These are phyloP conservation scores for Microctonus hyperodae DNA, from an alignment of 2,888 invertebrate genomes.

Conservation along the genomic window DNA sequence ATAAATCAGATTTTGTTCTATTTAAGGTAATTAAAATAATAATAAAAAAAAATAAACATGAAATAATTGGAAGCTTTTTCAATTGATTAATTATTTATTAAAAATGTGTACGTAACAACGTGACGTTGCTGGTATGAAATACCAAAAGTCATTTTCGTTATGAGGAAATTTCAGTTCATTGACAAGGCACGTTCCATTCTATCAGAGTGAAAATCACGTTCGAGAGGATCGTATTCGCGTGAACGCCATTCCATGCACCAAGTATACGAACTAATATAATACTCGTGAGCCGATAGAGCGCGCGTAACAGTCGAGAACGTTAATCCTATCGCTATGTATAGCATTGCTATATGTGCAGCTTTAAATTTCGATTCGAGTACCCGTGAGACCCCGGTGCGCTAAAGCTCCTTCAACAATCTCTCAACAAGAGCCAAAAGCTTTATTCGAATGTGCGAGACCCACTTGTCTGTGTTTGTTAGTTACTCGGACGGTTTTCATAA, in stretches of 20 bases:
- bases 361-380: constrained; percentile 39
- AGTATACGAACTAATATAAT: constrained; percentile 2
- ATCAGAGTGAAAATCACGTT: constrained; percentile 11
- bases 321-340: constrained; percentile 14
- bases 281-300: constrained; percentile 5
- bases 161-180: background rate
- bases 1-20: too few relatives aligned
- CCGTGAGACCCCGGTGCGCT: constrained; percentile 26
- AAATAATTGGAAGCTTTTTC: too few relatives aligned
- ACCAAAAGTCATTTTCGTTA: background rate
- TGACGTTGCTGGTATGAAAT: background rate
- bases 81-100: background rate
- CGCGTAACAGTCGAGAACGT: constrained; percentile 32
- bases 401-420: constrained; percentile 36
- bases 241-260: background rate
- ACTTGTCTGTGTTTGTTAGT: constrained; percentile 45
- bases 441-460: constrained; percentile 32
- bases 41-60: too few relatives aligned
- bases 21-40: too few relatives aligned
- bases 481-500: too few relatives aligned
- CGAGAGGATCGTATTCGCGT: background rate
- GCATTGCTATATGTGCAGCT: constrained; percentile 29
- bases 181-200: background rate
- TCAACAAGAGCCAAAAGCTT: constrained; percentile 35
- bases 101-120: background rate